Percentiles rank a stretch among this genome's conserved stretches.
These are phyloP conservation scores for Isurus oxyrinchus DNA, from an alignment of 2,113 vertebrate species.

Conservation along the genomic window DNA sequence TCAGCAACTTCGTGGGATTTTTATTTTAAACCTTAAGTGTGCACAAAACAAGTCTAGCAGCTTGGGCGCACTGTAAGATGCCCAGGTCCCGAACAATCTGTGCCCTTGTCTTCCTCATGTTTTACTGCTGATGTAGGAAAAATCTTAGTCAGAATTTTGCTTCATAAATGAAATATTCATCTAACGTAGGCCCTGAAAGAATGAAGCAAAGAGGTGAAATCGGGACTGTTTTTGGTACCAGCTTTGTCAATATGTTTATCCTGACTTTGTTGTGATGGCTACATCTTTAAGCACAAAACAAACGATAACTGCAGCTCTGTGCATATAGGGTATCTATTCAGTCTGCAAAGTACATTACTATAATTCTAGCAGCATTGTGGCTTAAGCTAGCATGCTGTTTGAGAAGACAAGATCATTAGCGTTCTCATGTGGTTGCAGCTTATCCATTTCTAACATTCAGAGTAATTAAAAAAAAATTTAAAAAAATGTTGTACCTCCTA, in stretches of 20 bases:
- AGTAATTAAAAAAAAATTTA: background rate
- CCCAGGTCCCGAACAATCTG: background rate
- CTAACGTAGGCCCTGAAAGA: background rate
- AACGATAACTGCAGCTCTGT: background rate
- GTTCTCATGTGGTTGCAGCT: background rate
- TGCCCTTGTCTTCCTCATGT: background rate
- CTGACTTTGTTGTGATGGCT: background rate
- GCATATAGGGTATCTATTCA: background rate
- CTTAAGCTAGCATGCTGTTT: background rate
- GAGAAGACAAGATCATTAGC: background rate
- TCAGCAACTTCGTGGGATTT: background rate
- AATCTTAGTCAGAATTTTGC: background rate
- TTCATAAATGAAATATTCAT: background rate
- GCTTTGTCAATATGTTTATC: background rate
- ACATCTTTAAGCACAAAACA: background rate
- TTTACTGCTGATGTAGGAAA: background rate
- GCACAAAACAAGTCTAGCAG: background rate
- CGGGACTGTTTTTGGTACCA: background rate
- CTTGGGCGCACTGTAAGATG: background rate
- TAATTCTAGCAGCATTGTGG: background rate
- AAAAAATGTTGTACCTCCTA: background rate
- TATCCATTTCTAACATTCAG: background rate
- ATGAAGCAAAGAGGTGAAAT: background rate
- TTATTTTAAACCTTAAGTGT: background rate
- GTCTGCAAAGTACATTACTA: background rate